phyloP scores from a whole-genome alignment of 2,888 invertebrate species.

The Trachelus stipa region DNA sequence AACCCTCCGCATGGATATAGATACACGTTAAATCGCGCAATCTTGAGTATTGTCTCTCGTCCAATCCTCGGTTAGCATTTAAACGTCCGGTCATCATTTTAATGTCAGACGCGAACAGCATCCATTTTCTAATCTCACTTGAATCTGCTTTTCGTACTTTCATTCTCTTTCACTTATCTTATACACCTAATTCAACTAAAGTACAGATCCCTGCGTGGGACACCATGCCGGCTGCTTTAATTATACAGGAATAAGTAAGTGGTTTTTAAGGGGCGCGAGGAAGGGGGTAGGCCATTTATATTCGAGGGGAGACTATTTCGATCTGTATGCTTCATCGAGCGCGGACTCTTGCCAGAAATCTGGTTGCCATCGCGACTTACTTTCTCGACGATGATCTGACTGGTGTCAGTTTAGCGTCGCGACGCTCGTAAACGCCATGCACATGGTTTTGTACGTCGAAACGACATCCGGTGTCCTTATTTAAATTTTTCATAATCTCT shows the following conservation, averaged over 20 bases:
- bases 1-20: not conserved
- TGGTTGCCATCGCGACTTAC: constrained; percentile 15
- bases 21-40: not conserved
- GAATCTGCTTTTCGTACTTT: not conserved
- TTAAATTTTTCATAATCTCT: not conserved
- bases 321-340: not conserved
- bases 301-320: not conserved
- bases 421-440: not conserved
- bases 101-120: not conserved
- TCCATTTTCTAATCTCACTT: not conserved
- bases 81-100: not conserved
- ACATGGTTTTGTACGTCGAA: not conserved
- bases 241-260: not conserved
- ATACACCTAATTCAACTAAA: not conserved
- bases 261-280: not conserved
- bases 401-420: not conserved
- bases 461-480: not conserved
- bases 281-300: not conserved
- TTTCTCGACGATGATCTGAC: constrained; percentile 9
- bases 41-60: not conserved
- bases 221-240: not conserved
- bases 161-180: not conserved
- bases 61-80: not conserved
- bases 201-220: not conserved
- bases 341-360: constrained; percentile 19